Evolutionary conservation across 1,140 invertebrate genomes (phyloP), one percentile per base, ranked within the genome.

Genomic region (Pteromalus puparum): DNA sequence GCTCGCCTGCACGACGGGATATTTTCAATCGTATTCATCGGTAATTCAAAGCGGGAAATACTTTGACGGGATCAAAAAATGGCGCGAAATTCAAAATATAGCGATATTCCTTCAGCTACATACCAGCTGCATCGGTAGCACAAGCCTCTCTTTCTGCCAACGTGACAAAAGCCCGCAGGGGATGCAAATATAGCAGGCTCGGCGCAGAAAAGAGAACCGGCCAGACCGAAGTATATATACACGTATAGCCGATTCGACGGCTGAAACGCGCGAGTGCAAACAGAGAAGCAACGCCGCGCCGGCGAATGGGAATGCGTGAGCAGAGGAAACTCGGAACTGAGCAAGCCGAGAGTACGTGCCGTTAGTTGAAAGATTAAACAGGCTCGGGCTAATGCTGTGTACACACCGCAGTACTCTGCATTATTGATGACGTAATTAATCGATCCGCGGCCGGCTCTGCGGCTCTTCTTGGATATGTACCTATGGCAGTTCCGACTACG

Each of bases 361-460:
- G 38, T 21, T 18, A 10, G 74, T 70, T 83, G 61, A 83, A 83
- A 77, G 74, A 83, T 83, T 83, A 77, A 83, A 77, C 82, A 70
- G 65, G 61, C 74, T 6, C n/a, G 26, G 34, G 61, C 65, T 83
- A 83, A 77, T 83, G 74, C 74, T 77, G 21, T 65, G 74, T 48
- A 70, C 65, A 34, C 73, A 83, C 15, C 38, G 61, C 61, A 21
- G 24, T 26, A 30, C 75, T 77, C 26, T 77, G 73, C 74, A 83
- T 83, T 70, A 83, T 70, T 83, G 61, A 83, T 53, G 61, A n/a
- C 18, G 24, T 83, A 83, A 83, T 83, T 77, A 77, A 83, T 83
- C 61, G 82, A 83, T 83, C 82, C 61, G 73, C 48, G 30, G 10
- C 12, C 12, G 48, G 75, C 75, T 61, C 42, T 61, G 53, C 21